Base-by-base conservation (phyloP, 92 coral and sea anemone species). In the Porites evermanni region DNA sequence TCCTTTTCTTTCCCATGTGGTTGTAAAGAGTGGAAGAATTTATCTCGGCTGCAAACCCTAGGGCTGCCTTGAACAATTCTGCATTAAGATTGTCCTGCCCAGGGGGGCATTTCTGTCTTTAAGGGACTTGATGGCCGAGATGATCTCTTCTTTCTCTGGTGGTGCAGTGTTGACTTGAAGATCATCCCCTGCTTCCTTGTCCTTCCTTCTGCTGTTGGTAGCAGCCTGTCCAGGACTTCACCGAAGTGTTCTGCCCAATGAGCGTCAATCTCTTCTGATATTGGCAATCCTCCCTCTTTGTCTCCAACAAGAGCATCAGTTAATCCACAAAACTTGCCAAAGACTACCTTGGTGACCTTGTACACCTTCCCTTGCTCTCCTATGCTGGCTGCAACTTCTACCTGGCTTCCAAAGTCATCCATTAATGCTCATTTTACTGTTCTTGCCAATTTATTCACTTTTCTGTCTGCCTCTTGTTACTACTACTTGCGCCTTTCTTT, bases 361-460 rank as follows among this genome's bases (percentile, higher is more conserved):
- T 83, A 83, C 81, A 61, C 72, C 20, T 72, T 58, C 18, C 87
- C 87, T 56, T 74, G 81, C 58, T 73, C 66, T 44, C 72, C 87
- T 60, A 6, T 73, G 54, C 13, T 73, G 71, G 80, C 74, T 19
- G 72, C 80, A 58, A 72, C 72, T 44, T 83, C 74, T 61, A 32
- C 58, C 14, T 60, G 79, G 20, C 51, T 58, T 16, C 72, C 80
- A 19, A 74, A 73, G 61, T 51, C 32, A 24, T 80, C 75, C 66
- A 67, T 80, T 7, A 61, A 80, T 8, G 65, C 63, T 44, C 52
- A 8, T 44, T 80, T 80, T 18, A 44, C 64, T 80, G 64, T 60
- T 65, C 84, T 79, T 50, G 61, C 24, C 58, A 11, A 38, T 60
- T 74, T 66, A 18, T 38, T 79, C 56, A 66, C 74, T 26, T 23